Conservation (phyloP, 2,888 invertebrate genomes). For the Apocheima hispidaria region DNA sequence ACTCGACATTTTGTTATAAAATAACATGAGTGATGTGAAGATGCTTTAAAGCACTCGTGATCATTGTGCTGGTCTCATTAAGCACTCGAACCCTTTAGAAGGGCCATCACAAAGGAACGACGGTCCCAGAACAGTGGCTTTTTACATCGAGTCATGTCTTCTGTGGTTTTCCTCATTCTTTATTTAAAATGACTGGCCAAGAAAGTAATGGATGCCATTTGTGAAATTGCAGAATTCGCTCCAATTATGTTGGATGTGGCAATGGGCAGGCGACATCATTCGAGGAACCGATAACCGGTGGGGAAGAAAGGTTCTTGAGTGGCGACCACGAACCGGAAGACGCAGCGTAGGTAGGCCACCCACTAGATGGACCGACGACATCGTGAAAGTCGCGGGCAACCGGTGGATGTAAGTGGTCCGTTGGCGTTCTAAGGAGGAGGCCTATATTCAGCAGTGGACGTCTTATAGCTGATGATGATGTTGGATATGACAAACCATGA, state of each 20-base stretch:
- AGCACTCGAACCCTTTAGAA: conserved; percentile 68
- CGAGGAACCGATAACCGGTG: no score
- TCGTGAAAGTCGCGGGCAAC: no score
- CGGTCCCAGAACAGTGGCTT: conserved; percentile 41
- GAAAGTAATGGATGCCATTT: conserved; percentile 18
- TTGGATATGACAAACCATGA: no score
- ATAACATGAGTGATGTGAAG: conserved; percentile 35
- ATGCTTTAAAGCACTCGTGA: conserved; percentile 34
- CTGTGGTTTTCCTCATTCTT: conserved; percentile 33
- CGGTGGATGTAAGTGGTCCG: no score
- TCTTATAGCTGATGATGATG: no score
- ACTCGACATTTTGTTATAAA: conserved; percentile 37
- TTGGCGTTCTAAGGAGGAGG: no score
- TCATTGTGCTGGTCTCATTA: conserved; percentile 66
- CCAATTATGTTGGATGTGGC: not conserved
- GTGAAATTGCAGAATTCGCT: conserved; percentile 13
- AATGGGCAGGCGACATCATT: no score
- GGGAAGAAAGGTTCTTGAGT: no score
- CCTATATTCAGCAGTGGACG: no score
- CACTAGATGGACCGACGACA: no score
- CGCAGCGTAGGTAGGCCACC: no score
- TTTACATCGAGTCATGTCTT: conserved; percentile 33
- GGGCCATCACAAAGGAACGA: conserved; percentile 31
- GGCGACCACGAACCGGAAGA: no score
- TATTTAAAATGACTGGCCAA: conserved; percentile 44